These are phyloP conservation scores for Grus americana DNA, from an alignment of 2,113 vertebrate species.

Conservation along the genomic window DNA sequence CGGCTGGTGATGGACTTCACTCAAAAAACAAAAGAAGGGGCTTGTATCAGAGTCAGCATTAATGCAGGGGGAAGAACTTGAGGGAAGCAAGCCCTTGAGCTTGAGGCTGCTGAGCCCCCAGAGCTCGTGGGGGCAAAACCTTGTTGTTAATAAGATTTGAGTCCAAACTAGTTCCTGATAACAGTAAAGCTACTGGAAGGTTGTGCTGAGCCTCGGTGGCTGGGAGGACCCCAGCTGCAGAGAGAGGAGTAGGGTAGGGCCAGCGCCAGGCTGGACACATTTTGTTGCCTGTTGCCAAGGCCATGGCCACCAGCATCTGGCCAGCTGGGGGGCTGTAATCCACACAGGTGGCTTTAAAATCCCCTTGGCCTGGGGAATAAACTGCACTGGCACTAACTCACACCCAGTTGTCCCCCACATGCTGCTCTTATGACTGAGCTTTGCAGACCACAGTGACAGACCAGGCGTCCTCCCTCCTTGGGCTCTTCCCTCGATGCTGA, in stretches of 20 bases:
- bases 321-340: not conserved
- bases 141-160: not conserved
- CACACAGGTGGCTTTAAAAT: not conserved
- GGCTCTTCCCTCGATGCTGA: not conserved
- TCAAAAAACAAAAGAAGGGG: not conserved
- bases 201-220: not conserved
- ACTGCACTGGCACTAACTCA: not conserved
- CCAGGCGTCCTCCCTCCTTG: fast-evolving
- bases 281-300: not conserved
- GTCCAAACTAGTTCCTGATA: not conserved
- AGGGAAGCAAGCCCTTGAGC: not conserved
- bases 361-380: not conserved
- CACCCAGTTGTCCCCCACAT: not conserved
- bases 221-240: not conserved
- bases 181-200: not conserved
- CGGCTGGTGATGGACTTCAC: not conserved
- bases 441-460: not conserved
- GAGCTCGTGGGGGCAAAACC: not conserved
- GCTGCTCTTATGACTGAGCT: not conserved
- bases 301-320: fast-evolving
- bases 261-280: not conserved
- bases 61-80: not conserved
- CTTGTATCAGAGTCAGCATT: not conserved
- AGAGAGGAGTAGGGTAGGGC: not conserved
- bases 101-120: not conserved